phyloP scores from a whole-genome alignment of 2,888 invertebrate species.

The Phoenoteleia sp. region DNA sequence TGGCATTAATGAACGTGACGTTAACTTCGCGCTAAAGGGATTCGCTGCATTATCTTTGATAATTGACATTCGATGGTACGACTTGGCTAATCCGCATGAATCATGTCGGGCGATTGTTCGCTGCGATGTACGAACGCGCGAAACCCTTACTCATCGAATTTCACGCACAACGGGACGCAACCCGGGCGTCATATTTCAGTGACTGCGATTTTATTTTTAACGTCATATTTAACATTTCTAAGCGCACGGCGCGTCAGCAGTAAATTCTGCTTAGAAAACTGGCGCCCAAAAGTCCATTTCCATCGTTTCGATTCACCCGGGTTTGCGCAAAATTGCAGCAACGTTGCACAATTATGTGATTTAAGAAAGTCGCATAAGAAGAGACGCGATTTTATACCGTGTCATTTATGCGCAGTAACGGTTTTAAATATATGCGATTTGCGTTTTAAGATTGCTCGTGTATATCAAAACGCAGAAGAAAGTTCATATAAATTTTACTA shows the following conservation, averaged over 20 bases:
- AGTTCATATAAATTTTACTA: too few relatives aligned
- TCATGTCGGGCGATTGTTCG: conserved; percentile 23
- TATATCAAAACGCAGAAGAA: too few relatives aligned
- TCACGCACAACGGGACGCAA: conserved; percentile 39
- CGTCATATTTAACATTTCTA: not conserved
- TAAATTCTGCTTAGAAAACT: not conserved
- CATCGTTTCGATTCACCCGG: not conserved
- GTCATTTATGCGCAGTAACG: not conserved
- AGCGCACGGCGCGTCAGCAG: not conserved
- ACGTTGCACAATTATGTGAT: not conserved
- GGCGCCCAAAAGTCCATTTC: not conserved
- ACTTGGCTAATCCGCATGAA: conserved; percentile 42
- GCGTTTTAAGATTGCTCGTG: too few relatives aligned
- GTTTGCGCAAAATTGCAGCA: not conserved
- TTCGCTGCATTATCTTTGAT: conserved; percentile 29
- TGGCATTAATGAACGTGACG: not conserved
- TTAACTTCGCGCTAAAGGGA: not conserved
- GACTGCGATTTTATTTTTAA: not conserved
- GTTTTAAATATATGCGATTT: too few relatives aligned
- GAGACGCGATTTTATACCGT: not conserved
- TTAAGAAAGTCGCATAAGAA: too few relatives aligned
- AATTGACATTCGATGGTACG: conserved; percentile 17
- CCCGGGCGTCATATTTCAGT: not conserved
- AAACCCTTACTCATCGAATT: conserved; percentile 48
- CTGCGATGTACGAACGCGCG: conserved; percentile 16